These are phyloP conservation scores for Meganola albula DNA, from an alignment of 2,888 invertebrate genomes.

Conservation along the genomic window DNA sequence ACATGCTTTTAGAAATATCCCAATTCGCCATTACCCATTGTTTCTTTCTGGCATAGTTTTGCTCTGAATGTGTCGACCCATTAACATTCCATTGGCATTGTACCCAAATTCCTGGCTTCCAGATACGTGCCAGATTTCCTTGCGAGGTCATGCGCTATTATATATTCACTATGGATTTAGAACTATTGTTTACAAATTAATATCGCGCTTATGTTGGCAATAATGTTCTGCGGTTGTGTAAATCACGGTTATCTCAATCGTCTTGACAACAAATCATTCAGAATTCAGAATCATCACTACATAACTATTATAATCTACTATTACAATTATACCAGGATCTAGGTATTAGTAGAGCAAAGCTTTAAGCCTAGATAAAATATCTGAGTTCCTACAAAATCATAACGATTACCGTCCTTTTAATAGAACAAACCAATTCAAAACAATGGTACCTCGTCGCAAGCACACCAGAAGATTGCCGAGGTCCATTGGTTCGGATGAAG, in stretches of 20 bases:
- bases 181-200: constrained; percentile 36
- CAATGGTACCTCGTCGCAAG: no score
- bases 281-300: no score
- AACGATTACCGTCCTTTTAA: no score
- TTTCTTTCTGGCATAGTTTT: constrained; percentile 28
- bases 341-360: no score
- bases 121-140: constrained; percentile 36
- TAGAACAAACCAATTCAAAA: no score
- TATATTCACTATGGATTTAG: constrained; percentile 25
- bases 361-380: no score
- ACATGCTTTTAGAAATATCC: background rate
- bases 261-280: no score
- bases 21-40: constrained; percentile 11
- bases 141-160: constrained; percentile 34
- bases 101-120: constrained; percentile 32
- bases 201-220: constrained; percentile 23
- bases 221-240: constrained; percentile 18
- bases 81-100: constrained; percentile 39
- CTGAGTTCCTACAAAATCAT: no score
- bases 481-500: no score
- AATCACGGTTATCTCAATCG: constrained; percentile 26
- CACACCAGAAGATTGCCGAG: no score
- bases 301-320: no score
- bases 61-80: constrained; percentile 30
- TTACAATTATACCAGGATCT: no score